A percentile compares a stretch with the other conserved stretches of the same genome.
Evolutionary conservation across 1,140 invertebrate genomes (phyloP).

Genomic region (Scaptodrosophila lebanonensis): DNA sequence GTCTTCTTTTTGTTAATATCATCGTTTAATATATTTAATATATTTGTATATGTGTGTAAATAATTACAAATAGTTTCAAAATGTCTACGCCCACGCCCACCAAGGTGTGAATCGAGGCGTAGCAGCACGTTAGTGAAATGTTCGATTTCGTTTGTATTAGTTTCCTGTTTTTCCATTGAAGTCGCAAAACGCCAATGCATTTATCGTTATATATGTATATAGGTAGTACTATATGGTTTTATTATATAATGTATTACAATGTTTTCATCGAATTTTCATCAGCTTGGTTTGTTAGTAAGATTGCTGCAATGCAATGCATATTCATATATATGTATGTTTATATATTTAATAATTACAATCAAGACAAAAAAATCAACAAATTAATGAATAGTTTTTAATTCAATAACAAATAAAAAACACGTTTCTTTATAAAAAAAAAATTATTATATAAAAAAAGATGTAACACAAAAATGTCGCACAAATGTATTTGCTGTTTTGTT

Average conservation of each 20-base stretch:
- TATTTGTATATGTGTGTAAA: too few relatives aligned
- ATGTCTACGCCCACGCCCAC: too few relatives aligned
- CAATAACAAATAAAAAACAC: constrained; percentile 57
- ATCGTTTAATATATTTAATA: too few relatives aligned
- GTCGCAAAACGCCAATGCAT: not conserved
- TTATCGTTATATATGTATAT: not conserved
- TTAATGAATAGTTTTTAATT: constrained; percentile 66
- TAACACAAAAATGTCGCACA: not conserved
- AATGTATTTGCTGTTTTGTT: too few relatives aligned
- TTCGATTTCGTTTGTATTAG: constrained; percentile 35
- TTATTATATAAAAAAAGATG: constrained; percentile 44
- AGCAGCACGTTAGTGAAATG: constrained; percentile 40
- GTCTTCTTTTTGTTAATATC: too few relatives aligned
- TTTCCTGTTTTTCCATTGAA: constrained; percentile 35
- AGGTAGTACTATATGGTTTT: not conserved
- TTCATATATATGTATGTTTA: constrained; percentile 2
- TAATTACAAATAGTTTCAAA: too few relatives aligned
- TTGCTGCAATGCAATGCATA: constrained; percentile 15
- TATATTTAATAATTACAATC: constrained; percentile 45
- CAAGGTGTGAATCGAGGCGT: too few relatives aligned
- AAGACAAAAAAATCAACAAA: constrained; percentile 58
- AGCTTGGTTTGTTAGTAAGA: constrained; percentile 36
- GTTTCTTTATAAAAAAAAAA: constrained; percentile 9
- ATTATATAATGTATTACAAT: not conserved
- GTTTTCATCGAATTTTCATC: constrained; percentile 4